Evolutionary conservation across 2,113 vertebrate species (phyloP).

Genomic region (Pungitius pungitius): DNA sequence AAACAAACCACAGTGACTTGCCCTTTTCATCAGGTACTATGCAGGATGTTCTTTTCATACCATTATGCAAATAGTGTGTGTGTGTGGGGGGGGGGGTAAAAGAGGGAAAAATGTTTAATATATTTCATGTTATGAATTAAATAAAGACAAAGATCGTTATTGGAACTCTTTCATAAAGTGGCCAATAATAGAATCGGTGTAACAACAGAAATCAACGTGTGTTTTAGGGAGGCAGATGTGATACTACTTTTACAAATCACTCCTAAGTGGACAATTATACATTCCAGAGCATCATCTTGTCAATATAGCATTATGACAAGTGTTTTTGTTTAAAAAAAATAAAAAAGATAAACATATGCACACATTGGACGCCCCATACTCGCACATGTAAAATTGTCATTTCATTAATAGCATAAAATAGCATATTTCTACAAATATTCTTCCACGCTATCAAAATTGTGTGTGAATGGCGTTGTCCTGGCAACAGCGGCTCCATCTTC

Average conservation of each 20-base stretch:
- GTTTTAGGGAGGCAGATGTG: slow-evolving; percentile 1
- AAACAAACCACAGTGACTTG: slow-evolving; percentile 22
- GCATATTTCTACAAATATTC: slow-evolving; percentile 27
- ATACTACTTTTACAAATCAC: slow-evolving; percentile 44
- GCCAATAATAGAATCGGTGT: slow-evolving; percentile 11
- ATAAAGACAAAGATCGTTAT: neutral
- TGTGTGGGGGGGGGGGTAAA: neutral
- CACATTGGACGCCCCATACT: neutral
- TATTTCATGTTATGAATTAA: slow-evolving; percentile 12
- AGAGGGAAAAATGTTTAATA: neutral
- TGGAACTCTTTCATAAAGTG: slow-evolving; percentile 18
- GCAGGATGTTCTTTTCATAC: slow-evolving; percentile 1
- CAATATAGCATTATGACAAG: slow-evolving; percentile 57
- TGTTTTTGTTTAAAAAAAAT: slow-evolving; percentile 45
- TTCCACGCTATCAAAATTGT: slow-evolving; percentile 8
- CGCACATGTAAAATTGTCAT: neutral
- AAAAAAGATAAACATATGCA: slow-evolving; percentile 5
- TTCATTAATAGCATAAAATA: no score
- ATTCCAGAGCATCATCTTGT: slow-evolving; percentile 52
- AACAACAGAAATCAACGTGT: slow-evolving; percentile 32
- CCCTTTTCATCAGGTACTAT: slow-evolving; percentile 26
- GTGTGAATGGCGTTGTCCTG: slow-evolving; percentile 18
- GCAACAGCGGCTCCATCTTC: slow-evolving; percentile 26
- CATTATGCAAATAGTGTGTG: slow-evolving; percentile 13
- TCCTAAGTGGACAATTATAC: slow-evolving; percentile 64